Percentiles rank a stretch among this genome's conserved stretches.
Evolutionary conservation across 2,797 vertebrate genomes (phyloP).

Genomic region (Saxicola maurus): DNA sequence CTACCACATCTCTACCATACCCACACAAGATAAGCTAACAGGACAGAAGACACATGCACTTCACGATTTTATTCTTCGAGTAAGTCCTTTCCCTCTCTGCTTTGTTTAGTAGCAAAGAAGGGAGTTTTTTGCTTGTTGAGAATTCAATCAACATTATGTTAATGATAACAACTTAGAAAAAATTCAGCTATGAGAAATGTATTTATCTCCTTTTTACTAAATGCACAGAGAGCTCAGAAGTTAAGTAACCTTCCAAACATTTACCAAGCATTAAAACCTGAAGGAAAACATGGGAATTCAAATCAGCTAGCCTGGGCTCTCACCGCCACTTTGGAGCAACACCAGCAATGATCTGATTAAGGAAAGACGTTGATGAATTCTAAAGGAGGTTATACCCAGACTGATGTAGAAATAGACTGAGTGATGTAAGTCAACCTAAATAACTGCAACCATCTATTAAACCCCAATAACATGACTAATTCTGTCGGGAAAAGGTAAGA

Average conservation of each 20-base stretch:
- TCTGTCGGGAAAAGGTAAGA: neutral
- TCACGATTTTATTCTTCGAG: neutral
- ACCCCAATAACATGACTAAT: neutral
- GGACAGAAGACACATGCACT: neutral
- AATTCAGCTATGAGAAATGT: neutral
- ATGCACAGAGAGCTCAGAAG: neutral
- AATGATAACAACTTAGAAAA: neutral
- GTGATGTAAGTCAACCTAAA: slow-evolving; percentile 8
- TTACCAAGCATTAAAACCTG: neutral
- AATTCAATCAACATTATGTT: neutral
- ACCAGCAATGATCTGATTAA: neutral
- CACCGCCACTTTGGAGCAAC: neutral
- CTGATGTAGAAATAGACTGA: neutral
- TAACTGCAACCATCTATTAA: neutral
- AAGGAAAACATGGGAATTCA: neutral
- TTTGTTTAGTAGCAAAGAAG: neutral
- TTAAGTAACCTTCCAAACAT: neutral
- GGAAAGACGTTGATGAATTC: neutral
- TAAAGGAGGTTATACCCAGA: neutral
- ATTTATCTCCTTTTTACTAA: neutral
- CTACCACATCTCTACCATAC: neutral
- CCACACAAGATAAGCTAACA: neutral
- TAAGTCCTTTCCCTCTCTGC: neutral
- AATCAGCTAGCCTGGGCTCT: neutral
- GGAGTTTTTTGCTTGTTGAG: neutral